Percentiles rank a stretch among this genome's conserved stretches.
Evolutionary conservation across 2,888 invertebrate species (phyloP).

Genomic region (Celastrina argiolus): DNA sequence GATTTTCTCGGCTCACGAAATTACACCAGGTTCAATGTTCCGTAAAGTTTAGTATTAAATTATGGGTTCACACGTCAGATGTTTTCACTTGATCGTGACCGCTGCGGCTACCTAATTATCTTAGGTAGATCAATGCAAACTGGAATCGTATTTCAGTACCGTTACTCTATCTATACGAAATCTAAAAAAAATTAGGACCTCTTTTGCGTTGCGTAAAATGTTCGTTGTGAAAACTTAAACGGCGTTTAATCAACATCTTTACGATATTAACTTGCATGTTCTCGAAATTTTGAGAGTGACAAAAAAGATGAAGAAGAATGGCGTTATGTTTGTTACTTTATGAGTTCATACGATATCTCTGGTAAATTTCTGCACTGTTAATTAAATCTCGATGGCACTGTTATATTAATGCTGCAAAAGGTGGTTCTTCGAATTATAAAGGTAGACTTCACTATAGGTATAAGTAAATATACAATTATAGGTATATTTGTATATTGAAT

Average conservation of each 20-base stretch:
- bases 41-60: slow-evolving; percentile 65
- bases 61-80: slow-evolving; percentile 72
- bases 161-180: slow-evolving; percentile 26
- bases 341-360: background rate
- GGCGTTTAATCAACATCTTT: no score
- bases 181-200: no score
- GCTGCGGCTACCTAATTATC: slow-evolving; percentile 51
- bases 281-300: background rate
- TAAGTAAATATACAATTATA: no score
- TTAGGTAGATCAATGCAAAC: slow-evolving; percentile 64
- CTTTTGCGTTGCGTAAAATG: no score
- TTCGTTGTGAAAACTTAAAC: no score
- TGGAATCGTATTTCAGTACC: slow-evolving; percentile 53
- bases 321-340: background rate
- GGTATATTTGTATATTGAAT: no score
- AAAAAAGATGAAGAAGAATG: background rate
- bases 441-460: no score
- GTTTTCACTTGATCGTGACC: slow-evolving; percentile 72
- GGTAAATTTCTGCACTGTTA: no score
- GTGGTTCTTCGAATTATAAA: no score
- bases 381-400: no score
- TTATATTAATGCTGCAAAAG: no score
- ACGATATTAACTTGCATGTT: background rate
- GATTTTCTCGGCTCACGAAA: slow-evolving; percentile 60
- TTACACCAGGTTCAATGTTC: slow-evolving; percentile 69